These are phyloP conservation scores for Carassius carassius DNA, from an alignment of 2,113 vertebrate species.

Conservation along the genomic window DNA sequence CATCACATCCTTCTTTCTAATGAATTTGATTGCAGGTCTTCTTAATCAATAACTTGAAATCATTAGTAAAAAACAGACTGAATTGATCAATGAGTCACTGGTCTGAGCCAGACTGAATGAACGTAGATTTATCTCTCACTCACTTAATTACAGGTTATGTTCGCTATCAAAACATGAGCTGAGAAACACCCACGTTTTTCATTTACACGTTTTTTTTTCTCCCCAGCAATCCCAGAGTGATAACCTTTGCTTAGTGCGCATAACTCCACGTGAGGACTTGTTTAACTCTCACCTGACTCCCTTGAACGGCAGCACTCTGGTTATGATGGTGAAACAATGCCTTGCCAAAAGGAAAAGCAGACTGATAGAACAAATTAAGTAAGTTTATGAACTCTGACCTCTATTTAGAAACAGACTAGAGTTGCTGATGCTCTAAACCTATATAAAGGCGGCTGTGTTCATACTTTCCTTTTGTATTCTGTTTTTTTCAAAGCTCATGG, in stretches of 20 bases:
- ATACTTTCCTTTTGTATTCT: background rate
- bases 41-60: background rate
- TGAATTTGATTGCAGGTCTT: no score
- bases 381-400: slow-evolving; percentile 62
- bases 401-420: background rate
- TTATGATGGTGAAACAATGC: slow-evolving; percentile 90
- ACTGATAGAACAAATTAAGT: slow-evolving; percentile 83
- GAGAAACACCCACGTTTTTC: background rate
- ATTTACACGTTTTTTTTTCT: slow-evolving; percentile 30
- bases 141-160: background rate
- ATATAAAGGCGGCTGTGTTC: background rate
- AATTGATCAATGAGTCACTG: background rate
- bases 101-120: background rate
- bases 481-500: slow-evolving; percentile 78
- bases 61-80: background rate
- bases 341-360: slow-evolving; percentile 79
- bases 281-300: slow-evolving; percentile 81
- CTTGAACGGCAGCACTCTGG: slow-evolving; percentile 77
- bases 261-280: slow-evolving; percentile 83
- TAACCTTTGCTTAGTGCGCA: slow-evolving; percentile 83
- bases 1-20: background rate
- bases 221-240: slow-evolving; percentile 60
- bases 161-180: background rate
- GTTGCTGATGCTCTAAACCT: background rate
- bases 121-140: background rate